Conservation (phyloP, 1,140 invertebrate species). For the Lordiphosa clarofinis region DNA sequence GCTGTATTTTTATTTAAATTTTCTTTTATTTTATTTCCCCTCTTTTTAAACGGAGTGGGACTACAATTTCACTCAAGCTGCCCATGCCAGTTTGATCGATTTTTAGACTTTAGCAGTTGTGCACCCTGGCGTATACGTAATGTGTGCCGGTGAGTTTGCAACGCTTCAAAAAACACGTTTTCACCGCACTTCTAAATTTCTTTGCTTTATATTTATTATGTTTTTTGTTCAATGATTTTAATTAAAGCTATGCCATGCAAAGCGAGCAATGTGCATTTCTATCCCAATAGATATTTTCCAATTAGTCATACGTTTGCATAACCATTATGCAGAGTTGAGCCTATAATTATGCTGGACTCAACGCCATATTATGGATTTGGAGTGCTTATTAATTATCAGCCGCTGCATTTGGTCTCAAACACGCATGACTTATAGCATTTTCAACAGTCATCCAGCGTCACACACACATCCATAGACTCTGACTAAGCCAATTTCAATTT, state of each 20-base stretch:
- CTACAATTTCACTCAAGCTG: constrained; percentile 1
- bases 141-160: constrained; percentile 20
- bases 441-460: constrained; percentile 61
- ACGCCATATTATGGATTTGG: constrained; percentile 45
- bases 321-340: constrained; percentile 19
- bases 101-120: constrained; percentile 23
- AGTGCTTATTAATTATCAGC: constrained; percentile 64
- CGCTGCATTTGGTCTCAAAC: constrained; percentile 9
- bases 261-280: too few species aligned
- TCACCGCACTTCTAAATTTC: constrained; percentile 33
- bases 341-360: constrained; percentile 41
- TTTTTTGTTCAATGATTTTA: neutral
- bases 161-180: constrained; percentile 43
- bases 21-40: constrained; percentile 16
- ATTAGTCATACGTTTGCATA: constrained; percentile 64
- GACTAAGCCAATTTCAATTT: constrained; percentile 55
- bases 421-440: constrained; percentile 61
- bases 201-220: constrained; percentile 7
- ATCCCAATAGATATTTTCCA: constrained; percentile 25
- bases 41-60: constrained; percentile 6
- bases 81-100: constrained; percentile 61
- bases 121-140: constrained; percentile 52
- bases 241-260: too few species aligned
- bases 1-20: constrained; percentile 32
- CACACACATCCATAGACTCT: neutral